These are phyloP conservation scores for Centruroides sculpturatus DNA, from an alignment of 1,140 invertebrate species.

Conservation along the genomic window DNA sequence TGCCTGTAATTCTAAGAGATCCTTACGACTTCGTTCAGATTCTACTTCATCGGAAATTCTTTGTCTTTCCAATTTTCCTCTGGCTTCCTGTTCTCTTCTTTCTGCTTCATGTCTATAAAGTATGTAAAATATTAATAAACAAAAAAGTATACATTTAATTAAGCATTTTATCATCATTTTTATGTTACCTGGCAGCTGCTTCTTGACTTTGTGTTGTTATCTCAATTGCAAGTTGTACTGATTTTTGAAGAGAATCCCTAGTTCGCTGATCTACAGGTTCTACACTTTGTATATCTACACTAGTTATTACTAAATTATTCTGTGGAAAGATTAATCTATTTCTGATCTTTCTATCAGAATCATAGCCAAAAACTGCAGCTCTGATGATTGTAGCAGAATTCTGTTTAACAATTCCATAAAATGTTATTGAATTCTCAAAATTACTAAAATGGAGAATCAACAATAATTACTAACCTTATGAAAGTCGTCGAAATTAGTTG, in stretches of 20 bases:
- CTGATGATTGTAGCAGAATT: conserved; percentile 38
- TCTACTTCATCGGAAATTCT: conserved; percentile 36
- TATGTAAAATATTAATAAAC: no score
- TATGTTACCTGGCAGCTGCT: conserved; percentile 31
- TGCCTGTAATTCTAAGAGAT: conserved; percentile 33
- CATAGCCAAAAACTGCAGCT: conserved; percentile 36
- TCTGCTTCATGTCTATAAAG: conserved; percentile 36
- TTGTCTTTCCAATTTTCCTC: conserved; percentile 35
- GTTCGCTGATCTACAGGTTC: conserved; percentile 41
- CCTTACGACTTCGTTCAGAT: conserved; percentile 32
- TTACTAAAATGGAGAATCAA: no score
- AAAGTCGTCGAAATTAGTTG: conserved; percentile 38
- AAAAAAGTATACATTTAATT: no score
- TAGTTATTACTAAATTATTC: conserved; percentile 36
- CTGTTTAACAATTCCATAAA: conserved; percentile 15
- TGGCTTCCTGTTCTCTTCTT: conserved; percentile 38
- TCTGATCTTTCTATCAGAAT: conserved; percentile 31
- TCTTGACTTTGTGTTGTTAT: conserved; percentile 36
- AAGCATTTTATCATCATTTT: no score
- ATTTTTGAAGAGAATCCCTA: conserved; percentile 37
- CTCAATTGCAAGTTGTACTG: conserved; percentile 38
- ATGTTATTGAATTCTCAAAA: no score
- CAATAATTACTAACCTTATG: conserved; percentile 29
- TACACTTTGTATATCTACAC: conserved; percentile 38
- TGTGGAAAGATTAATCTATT: conserved; percentile 32